A percentile compares a stretch with the other conserved stretches of the same genome.
Evolutionary conservation across 2,888 invertebrate species (phyloP).

Genomic region (Lordiphosa fenestrarum): DNA sequence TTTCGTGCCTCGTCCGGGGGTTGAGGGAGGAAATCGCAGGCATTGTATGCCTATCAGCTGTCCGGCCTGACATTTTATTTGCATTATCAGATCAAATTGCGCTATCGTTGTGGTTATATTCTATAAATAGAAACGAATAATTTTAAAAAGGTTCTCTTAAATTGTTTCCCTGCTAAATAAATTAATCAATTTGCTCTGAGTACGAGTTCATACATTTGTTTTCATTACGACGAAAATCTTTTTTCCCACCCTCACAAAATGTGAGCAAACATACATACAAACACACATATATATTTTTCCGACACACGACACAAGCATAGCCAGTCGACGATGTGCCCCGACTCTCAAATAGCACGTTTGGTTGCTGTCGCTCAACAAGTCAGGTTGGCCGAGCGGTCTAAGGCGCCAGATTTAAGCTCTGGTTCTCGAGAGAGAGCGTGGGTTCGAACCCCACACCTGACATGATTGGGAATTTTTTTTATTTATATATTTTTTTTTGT

Average conservation of each 20-base stretch:
- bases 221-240: slow-evolving; percentile 1
- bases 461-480: slow-evolving; percentile 41
- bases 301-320: slow-evolving; percentile 7
- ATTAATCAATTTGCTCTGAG: too few species aligned
- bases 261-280: slow-evolving; percentile 2
- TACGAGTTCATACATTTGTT: too few species aligned
- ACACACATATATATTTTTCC: neutral
- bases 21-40: slow-evolving; percentile 26
- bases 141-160: too few species aligned
- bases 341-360: slow-evolving; percentile 45
- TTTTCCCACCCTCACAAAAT: neutral
- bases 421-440: slow-evolving; percentile 90
- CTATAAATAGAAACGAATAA: too few species aligned
- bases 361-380: slow-evolving; percentile 73
- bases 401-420: slow-evolving; percentile 92
- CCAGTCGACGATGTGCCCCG: slow-evolving; percentile 5
- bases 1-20: slow-evolving; percentile 19
- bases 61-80: slow-evolving; percentile 19
- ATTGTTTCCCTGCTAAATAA: too few species aligned
- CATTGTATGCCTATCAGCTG: slow-evolving; percentile 43
- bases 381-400: slow-evolving; percentile 91
- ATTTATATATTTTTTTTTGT: slow-evolving; percentile 16
- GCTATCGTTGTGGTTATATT: too few species aligned
- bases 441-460: slow-evolving; percentile 92
- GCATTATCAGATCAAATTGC: slow-evolving; percentile 18